These are phyloP conservation scores for Apostichopus parvimensis DNA, from an alignment of 35 echinoderm and acorn worm species.

Conservation along the genomic window DNA sequence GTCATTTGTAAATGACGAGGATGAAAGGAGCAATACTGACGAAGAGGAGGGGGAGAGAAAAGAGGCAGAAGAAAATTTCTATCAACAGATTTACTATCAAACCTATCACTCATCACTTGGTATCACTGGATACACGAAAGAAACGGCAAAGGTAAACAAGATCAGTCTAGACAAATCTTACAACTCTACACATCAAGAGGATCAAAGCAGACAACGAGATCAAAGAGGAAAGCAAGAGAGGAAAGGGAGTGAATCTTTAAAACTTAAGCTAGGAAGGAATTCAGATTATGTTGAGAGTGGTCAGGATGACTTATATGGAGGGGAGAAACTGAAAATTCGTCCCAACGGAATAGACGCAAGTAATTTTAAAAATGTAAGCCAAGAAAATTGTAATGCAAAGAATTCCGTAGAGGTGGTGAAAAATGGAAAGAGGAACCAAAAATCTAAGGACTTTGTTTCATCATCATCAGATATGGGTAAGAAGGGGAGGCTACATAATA, in stretches of 20 bases:
- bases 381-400: no score
- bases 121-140: neutral
- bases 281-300: neutral
- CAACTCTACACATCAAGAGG: neutral
- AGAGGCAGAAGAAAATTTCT: constrained; percentile 5
- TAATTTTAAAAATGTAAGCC: no score
- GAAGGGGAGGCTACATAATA: neutral
- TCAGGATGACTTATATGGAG: neutral
- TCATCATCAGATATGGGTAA: no score
- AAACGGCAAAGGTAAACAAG: neutral
- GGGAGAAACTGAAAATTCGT: no score
- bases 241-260: neutral
- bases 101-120: neutral
- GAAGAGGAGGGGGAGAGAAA: neutral
- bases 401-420: neutral
- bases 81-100: constrained; percentile 23
- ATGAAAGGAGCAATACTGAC: neutral
- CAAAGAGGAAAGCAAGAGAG: neutral
- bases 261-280: neutral
- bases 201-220: neutral
- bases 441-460: neutral
- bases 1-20: neutral
- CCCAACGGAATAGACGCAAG: no score
- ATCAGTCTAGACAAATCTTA: neutral
- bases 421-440: neutral